phyloP scores from a whole-genome alignment of 2,113 vertebrate genomes.

The Dipodomys stephensi region DNA sequence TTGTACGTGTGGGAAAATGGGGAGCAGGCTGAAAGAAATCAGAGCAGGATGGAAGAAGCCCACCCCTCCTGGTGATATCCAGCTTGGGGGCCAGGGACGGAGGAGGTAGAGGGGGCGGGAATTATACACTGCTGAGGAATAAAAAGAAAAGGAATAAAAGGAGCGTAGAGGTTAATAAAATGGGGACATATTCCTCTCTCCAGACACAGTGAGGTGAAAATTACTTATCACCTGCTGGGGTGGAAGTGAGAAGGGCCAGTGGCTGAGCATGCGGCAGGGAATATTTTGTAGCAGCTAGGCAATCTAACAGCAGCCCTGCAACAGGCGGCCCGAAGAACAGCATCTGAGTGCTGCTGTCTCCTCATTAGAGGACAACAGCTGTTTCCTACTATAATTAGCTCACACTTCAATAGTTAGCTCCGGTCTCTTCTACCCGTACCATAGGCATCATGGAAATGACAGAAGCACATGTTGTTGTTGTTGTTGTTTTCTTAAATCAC shows the following conservation, averaged over 20 bases:
- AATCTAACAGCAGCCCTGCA: conserved; percentile 50
- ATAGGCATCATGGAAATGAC: conserved; percentile 85
- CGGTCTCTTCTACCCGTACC: conserved; percentile 87
- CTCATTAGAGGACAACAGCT: conserved; percentile 90
- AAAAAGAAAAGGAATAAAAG: conserved; percentile 62
- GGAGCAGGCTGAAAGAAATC: conserved; percentile 44
- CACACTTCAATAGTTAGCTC: conserved; percentile 88
- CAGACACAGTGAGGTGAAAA: conserved; percentile 75
- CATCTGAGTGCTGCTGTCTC: conserved; percentile 73
- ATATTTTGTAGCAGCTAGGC: conserved; percentile 14
- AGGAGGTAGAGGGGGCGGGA: background rate
- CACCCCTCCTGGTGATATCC: background rate
- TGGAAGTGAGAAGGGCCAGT: conserved; percentile 72
- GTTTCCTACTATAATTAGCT: conserved; percentile 89
- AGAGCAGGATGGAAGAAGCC: conserved; percentile 12
- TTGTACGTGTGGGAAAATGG: conserved; percentile 36
- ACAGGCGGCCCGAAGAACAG: conserved; percentile 66
- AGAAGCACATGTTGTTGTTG: conserved; percentile 82
- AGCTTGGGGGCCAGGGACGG: conserved; percentile 27
- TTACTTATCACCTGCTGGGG: conserved; percentile 79
- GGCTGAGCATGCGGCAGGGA: conserved; percentile 56
- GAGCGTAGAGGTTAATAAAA: conserved; percentile 79
- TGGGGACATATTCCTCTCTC: conserved; percentile 70
- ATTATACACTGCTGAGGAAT: conserved; percentile 17
- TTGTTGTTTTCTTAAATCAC: conserved; percentile 78